Evolutionary conservation across 64 coral and sea anemone species (phyloP), one percentile per base, ranked within the genome.

Genomic region (Cladopsammia gracilis): DNA sequence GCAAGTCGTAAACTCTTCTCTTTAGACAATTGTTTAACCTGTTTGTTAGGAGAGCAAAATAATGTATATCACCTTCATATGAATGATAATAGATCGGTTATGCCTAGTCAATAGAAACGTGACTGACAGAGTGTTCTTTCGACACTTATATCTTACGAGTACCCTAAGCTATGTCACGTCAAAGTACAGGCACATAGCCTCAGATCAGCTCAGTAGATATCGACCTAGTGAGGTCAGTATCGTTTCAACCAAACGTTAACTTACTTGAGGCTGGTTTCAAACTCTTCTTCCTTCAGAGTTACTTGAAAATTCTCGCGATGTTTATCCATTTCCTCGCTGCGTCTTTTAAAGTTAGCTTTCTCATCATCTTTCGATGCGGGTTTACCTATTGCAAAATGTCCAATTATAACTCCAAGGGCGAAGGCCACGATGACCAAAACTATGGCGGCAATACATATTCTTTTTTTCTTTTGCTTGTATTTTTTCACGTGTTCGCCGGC

Each of bases 401-500:
- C 94, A 7, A 96, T 85, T 5, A 96, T 11, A 51, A 96, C 82
- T 15, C 94, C 94, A 25, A 84, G 10, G 15, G 73, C n/a, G 11
- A 96, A 83, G 3, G 74, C 46, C 6, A 88, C 54, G 3, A 92
- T 46, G 6, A 79, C 48, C 14, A 54, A 59, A 56, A 92, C 76
- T 24, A 89, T 90, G 11, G 53, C 83, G 0, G 73, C 20, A 62
- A 90, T 75, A 19, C 84, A 87, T 52, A 4, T 25, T n/a, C 65
- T 23, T 26, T 69, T 6, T 25, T 6, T 25, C 8, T 69, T 69
- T 19, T 6, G 5, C 61, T 64, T 64, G 61, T 3, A 64, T 64
- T 64, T 57, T 34, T 34, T 56, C 0, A 6, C 53, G 3, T 56
- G 7, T 56, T 56, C 53, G 53, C 12, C 53, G 7, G 53, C 53